phyloP scores from a whole-genome alignment of 2,888 invertebrate species.

The Spicauda simplicius region DNA sequence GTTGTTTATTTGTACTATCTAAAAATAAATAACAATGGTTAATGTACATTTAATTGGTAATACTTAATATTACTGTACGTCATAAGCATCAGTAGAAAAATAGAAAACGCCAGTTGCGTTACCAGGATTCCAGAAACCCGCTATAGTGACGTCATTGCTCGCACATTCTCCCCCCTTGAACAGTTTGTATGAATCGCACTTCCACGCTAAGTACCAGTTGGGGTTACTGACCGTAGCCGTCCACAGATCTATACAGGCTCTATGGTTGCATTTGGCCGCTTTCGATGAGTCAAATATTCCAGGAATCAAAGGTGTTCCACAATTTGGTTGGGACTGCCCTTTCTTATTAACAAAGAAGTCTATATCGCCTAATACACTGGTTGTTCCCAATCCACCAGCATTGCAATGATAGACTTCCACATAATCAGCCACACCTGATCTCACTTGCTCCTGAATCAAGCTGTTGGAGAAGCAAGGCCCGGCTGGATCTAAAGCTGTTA shows the following conservation, averaged over 20 bases:
- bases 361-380: slow-evolving; percentile 78
- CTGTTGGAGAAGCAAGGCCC: slow-evolving; percentile 76
- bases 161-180: slow-evolving; percentile 62
- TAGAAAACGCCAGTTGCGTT: slow-evolving; percentile 70
- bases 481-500: slow-evolving; percentile 75
- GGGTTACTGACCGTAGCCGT: slow-evolving; percentile 65
- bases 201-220: slow-evolving; percentile 62
- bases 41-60: not conserved
- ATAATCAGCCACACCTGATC: slow-evolving; percentile 82
- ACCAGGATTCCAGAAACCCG: slow-evolving; percentile 73
- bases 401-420: slow-evolving; percentile 87
- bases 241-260: slow-evolving; percentile 67
- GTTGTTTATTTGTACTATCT: not conserved
- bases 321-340: slow-evolving; percentile 83
- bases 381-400: slow-evolving; percentile 79
- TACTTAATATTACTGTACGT: slow-evolving; percentile 40
- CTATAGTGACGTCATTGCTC: slow-evolving; percentile 57
- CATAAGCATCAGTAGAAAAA: slow-evolving; percentile 65
- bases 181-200: slow-evolving; percentile 65
- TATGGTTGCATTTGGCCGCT: slow-evolving; percentile 73
- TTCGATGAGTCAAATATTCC: slow-evolving; percentile 66
- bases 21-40: not conserved
- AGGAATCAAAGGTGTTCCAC: slow-evolving; percentile 68
- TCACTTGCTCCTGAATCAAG: slow-evolving; percentile 71
- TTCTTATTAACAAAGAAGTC: slow-evolving; percentile 86